phyloP scores from a whole-genome alignment of 2,113 vertebrate species.

The Melanerpes formicivorus region DNA sequence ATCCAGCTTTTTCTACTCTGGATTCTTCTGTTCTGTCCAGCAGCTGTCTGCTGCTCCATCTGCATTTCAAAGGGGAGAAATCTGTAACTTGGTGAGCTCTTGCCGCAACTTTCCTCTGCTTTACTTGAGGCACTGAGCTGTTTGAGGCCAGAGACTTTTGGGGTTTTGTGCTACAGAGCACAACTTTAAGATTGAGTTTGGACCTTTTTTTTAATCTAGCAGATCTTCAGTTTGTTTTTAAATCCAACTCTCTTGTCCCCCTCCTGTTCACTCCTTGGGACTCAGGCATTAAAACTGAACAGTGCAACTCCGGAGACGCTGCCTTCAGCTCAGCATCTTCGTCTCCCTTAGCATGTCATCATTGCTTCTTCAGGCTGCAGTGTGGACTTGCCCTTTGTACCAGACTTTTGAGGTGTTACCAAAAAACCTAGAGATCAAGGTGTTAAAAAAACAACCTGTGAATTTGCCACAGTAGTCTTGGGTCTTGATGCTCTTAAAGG shows the following conservation, averaged over 20 bases:
- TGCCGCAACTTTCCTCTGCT: neutral
- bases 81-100: neutral
- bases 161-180: neutral
- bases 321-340: neutral
- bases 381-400: neutral
- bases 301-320: neutral
- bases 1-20: neutral
- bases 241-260: neutral
- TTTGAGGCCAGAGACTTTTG: neutral
- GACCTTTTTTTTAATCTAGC: neutral
- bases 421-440: too few species aligned
- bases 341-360: too few species aligned
- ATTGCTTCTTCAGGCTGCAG: neutral
- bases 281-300: neutral
- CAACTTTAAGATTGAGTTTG: neutral
- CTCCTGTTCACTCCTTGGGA: neutral
- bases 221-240: neutral
- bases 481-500: neutral
- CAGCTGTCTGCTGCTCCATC: neutral
- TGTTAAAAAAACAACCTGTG: too few species aligned
- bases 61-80: neutral
- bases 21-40: neutral
- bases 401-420: neutral
- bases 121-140: rapidly evolving
- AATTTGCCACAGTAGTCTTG: too few species aligned